These are phyloP conservation scores for Drosophila grimshawi DNA, from an alignment of 1,140 invertebrate genomes.

Conservation along the genomic window DNA sequence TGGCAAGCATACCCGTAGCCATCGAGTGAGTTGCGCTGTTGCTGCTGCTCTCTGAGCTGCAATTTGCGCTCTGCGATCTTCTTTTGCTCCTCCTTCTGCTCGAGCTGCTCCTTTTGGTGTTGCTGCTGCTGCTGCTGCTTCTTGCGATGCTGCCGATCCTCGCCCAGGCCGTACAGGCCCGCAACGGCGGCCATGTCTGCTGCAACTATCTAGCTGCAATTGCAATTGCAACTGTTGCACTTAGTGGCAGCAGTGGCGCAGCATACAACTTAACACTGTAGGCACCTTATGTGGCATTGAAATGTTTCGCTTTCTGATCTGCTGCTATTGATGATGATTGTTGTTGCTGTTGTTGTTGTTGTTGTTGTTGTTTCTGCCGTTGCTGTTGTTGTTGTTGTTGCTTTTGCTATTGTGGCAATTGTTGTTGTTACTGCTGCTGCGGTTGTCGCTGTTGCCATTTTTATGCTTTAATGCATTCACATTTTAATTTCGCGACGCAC, in stretches of 20 bases:
- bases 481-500: slow-evolving; percentile 24
- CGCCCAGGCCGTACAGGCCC: slow-evolving; percentile 82
- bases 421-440: slow-evolving; percentile 9
- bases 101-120: slow-evolving; percentile 80
- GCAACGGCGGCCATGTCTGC: slow-evolving; percentile 81
- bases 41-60: slow-evolving; percentile 71
- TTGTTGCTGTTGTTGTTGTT: slow-evolving; percentile 12
- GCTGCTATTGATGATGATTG: slow-evolving; percentile 2
- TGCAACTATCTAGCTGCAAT: slow-evolving; percentile 23
- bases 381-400: neutral
- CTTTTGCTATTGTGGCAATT: slow-evolving; percentile 7
- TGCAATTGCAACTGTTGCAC: slow-evolving; percentile 15
- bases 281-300: slow-evolving; percentile 37
- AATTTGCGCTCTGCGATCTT: slow-evolving; percentile 79
- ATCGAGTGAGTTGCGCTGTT: slow-evolving; percentile 75
- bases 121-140: slow-evolving; percentile 83
- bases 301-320: slow-evolving; percentile 29
- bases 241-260: slow-evolving; percentile 3
- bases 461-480: slow-evolving; percentile 20
- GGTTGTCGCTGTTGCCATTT: slow-evolving; percentile 41
- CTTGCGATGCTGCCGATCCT: slow-evolving; percentile 83
- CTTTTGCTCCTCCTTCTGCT: slow-evolving; percentile 83
- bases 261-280: slow-evolving; percentile 30
- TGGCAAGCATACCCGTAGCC: slow-evolving; percentile 65
- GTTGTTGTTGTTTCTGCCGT: neutral